phyloP scores from a whole-genome alignment of 2,888 invertebrate species.

The Metopia argyrocephala region DNA sequence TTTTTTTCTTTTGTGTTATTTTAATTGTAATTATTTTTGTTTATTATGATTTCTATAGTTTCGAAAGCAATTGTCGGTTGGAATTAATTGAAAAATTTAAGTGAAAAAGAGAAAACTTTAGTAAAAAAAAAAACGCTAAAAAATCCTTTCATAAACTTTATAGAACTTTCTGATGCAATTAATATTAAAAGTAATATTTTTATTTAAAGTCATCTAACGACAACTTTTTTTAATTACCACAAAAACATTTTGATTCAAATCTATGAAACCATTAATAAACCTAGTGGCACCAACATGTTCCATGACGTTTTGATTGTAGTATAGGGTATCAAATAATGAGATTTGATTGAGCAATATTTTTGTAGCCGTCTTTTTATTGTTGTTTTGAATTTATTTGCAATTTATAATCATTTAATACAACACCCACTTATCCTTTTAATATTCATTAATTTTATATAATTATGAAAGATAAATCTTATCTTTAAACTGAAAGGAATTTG shows the following conservation, averaged over 20 bases:
- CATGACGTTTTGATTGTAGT: no score
- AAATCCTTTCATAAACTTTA: background rate
- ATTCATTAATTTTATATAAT: background rate
- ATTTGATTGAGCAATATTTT: no score
- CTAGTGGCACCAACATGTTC: no score
- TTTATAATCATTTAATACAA: background rate
- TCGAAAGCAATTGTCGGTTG: constrained; percentile 44
- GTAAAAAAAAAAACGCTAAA: background rate
- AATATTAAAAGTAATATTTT: no score
- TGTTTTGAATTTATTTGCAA: background rate
- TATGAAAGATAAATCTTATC: background rate
- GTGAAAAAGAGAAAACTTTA: constrained; percentile 36
- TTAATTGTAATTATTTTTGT: constrained; percentile 30
- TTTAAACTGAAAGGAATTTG: no score
- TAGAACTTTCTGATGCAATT: background rate
- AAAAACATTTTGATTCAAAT: no score
- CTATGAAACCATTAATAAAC: no score
- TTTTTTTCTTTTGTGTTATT: background rate
- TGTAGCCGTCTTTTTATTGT: no score
- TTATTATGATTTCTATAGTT: constrained; percentile 15
- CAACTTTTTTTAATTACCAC: no score
- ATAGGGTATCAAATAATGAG: no score
- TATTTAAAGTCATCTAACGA: no score
- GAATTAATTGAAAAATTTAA: background rate
- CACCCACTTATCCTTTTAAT: background rate